Percentiles rank a stretch among this genome's conserved stretches.
Conservation (phyloP, 2,888 invertebrate genomes). For the Brachypterus glaber region DNA sequence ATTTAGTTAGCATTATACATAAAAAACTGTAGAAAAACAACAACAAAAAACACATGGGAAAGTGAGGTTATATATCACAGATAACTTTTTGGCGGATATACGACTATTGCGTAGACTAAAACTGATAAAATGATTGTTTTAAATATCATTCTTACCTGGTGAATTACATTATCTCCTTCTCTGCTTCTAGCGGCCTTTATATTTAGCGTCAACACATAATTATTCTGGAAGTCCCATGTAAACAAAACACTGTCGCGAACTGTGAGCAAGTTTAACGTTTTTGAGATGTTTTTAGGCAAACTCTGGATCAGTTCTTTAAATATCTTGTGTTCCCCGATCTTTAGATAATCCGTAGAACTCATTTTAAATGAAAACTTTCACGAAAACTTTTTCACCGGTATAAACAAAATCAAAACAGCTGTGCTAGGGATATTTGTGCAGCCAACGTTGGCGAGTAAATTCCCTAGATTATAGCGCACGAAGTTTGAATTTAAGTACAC, state of each 20-base stretch:
- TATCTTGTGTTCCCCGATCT: conserved; percentile 51
- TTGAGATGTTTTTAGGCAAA: conserved; percentile 46
- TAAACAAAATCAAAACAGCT: too few species aligned
- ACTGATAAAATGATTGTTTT: too few species aligned
- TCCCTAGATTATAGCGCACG: too few species aligned
- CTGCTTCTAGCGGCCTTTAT: conserved; percentile 41
- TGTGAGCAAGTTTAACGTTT: conserved; percentile 53
- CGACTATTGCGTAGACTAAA: too few species aligned
- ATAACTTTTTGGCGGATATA: too few species aligned
- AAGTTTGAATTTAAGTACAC: too few species aligned
- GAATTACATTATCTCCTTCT: conserved; percentile 43
- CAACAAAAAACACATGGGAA: background rate
- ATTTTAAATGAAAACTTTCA: conserved; percentile 34
- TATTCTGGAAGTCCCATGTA: conserved; percentile 56
- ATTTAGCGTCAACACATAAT: conserved; percentile 54
- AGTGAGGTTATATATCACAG: background rate
- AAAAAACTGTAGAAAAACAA: background rate
- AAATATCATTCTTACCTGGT: conserved; percentile 59
- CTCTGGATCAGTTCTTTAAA: conserved; percentile 50
- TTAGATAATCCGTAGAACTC: conserved; percentile 51
- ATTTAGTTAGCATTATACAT: too few species aligned
- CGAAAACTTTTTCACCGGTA: too few species aligned
- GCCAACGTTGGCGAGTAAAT: too few species aligned
- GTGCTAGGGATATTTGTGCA: too few species aligned
- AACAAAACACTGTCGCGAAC: conserved; percentile 58